Percentiles rank a stretch among this genome's conserved stretches.
phyloP scores from a whole-genome alignment of 2,888 invertebrate genomes.

The Ametastegia equiseti region DNA sequence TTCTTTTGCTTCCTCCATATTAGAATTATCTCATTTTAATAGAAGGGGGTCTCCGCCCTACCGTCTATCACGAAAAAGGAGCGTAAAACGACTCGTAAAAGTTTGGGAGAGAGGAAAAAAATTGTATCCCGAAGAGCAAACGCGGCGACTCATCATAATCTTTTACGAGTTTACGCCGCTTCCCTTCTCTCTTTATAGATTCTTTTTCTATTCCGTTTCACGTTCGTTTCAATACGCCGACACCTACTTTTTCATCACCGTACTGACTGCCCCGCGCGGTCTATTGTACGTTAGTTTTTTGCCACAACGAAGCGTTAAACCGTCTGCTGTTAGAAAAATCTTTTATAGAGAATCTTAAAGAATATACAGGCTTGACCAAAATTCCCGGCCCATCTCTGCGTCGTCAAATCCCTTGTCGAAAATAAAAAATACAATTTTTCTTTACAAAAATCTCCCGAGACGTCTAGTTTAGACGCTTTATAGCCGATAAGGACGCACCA shows the following conservation, averaged over 20 bases:
- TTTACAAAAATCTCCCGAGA: too few relatives aligned
- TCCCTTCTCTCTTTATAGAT: not conserved
- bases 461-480: too few relatives aligned
- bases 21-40: not conserved
- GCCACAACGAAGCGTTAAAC: slow-evolving; percentile 9
- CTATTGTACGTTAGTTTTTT: slow-evolving; percentile 3
- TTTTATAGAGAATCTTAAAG: too few relatives aligned
- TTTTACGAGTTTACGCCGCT: slow-evolving; percentile 60
- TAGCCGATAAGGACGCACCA: too few relatives aligned
- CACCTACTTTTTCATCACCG: not conserved
- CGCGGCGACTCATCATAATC: slow-evolving; percentile 62
- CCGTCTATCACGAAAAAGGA: too few relatives aligned
- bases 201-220: not conserved
- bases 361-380: too few relatives aligned
- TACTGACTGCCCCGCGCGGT: not conserved
- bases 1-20: slow-evolving; percentile 31
- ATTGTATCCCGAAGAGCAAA: slow-evolving; percentile 50
- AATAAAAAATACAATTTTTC: too few relatives aligned
- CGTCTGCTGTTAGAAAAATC: slow-evolving; percentile 14
- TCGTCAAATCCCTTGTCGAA: too few relatives aligned
- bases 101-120: slow-evolving; percentile 60
- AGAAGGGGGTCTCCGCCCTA: not conserved
- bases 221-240: not conserved
- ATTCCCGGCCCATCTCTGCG: too few relatives aligned
- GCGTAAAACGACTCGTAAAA: slow-evolving; percentile 57